A percentile compares a stretch with the other conserved stretches of the same genome.
Evolutionary conservation across 2,888 invertebrate genomes (phyloP).

Genomic region (Heterodera filipjevi): DNA sequence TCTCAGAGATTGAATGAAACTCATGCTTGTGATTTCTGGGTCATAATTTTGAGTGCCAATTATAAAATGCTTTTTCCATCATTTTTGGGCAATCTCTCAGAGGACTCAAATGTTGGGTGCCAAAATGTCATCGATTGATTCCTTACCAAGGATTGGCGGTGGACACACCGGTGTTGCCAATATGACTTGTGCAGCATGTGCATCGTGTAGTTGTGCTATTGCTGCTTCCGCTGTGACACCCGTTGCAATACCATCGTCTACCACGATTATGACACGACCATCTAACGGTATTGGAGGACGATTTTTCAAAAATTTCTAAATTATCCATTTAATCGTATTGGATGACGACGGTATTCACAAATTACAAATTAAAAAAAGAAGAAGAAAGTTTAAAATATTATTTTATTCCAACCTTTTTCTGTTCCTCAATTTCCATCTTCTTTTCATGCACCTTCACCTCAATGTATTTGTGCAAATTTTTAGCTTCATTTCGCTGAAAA

Average conservation of each 20-base stretch:
- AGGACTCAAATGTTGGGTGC: no score
- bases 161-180: conserved; percentile 26
- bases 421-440: background rate
- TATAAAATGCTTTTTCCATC: no score
- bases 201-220: background rate
- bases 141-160: conserved; percentile 20
- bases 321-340: background rate
- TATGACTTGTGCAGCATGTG: conserved; percentile 14
- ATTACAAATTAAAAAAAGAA: background rate
- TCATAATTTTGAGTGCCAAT: no score
- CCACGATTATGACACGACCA: conserved; percentile 21
- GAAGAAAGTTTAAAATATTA: background rate
- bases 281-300: conserved; percentile 14
- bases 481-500: background rate
- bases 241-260: conserved; percentile 30
- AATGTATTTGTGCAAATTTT: background rate
- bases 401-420: background rate
- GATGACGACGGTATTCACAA: no score
- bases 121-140: background rate
- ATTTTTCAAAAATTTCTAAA: conserved; percentile 18
- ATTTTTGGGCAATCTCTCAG: no score
- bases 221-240: conserved; percentile 28
- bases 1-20: no score
- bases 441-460: background rate
- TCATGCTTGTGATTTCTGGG: no score